Evolutionary conservation across 2,888 invertebrate genomes (phyloP).

Genomic region (Leucania comma): DNA sequence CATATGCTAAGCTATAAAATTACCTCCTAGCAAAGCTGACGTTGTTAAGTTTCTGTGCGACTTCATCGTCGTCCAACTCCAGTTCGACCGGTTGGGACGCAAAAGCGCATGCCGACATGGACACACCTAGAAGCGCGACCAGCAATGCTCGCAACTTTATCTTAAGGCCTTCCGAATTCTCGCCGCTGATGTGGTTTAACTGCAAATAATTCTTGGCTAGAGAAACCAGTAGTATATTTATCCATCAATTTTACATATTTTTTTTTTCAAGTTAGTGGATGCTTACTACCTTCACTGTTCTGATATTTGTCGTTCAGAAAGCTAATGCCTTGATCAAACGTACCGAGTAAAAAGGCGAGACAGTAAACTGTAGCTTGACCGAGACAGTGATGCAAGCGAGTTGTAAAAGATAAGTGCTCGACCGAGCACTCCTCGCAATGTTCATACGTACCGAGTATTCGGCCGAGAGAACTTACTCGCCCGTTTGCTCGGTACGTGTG

Average conservation of each 20-base stretch:
- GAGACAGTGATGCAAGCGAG: no score
- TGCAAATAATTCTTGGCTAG: slow-evolving; percentile 39
- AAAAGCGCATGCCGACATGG: slow-evolving; percentile 86
- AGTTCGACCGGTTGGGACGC: slow-evolving; percentile 86
- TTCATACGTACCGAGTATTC: no score
- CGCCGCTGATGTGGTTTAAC: slow-evolving; percentile 63
- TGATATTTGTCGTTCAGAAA: no score
- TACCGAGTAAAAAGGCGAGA: no score
- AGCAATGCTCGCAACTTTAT: slow-evolving; percentile 82
- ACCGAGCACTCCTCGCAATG: no score
- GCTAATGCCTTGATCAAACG: no score
- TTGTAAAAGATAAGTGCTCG: no score
- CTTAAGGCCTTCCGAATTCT: slow-evolving; percentile 73
- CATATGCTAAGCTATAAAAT: not conserved
- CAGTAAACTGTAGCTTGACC: no score
- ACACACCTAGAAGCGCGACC: slow-evolving; percentile 85
- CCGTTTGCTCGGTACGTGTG: no score
- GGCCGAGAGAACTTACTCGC: no score
- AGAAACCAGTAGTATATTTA: not conserved
- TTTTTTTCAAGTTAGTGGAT: no score
- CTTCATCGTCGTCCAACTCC: slow-evolving; percentile 85
- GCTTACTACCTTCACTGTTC: no score
- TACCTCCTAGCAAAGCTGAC: slow-evolving; percentile 87
- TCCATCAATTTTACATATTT: not conserved
- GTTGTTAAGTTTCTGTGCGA: slow-evolving; percentile 83